These are phyloP conservation scores for Rhopalosiphum padi DNA, from an alignment of 1,140 invertebrate genomes.

Conservation along the genomic window DNA sequence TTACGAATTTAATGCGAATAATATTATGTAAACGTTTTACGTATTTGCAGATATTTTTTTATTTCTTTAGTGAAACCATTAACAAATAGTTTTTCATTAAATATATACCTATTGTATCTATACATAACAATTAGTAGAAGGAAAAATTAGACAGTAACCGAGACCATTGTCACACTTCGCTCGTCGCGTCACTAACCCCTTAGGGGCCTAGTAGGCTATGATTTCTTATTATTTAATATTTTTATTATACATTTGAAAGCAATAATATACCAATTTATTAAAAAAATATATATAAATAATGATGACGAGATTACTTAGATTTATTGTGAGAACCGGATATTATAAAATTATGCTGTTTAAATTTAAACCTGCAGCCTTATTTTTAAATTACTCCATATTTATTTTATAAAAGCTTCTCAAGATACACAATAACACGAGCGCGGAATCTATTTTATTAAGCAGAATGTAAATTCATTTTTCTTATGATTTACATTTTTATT, in stretches of 20 bases:
- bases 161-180: not conserved
- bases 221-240: not conserved
- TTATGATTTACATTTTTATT: conserved; percentile 3
- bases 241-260: not conserved
- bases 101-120: not conserved
- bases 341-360: not conserved
- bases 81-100: not conserved
- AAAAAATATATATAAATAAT: not conserved
- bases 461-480: not conserved
- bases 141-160: not conserved
- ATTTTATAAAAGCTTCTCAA: not conserved
- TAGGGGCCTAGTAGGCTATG: not conserved
- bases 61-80: not conserved
- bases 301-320: not conserved
- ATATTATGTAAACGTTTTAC: not conserved
- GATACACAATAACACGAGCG: not conserved
- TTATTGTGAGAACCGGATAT: not conserved
- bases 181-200: not conserved
- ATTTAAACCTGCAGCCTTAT: not conserved
- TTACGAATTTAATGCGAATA: not conserved
- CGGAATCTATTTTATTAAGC: not conserved
- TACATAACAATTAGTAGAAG: not conserved
- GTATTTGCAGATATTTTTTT: not conserved
- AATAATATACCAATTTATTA: not conserved
- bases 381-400: not conserved